These are phyloP conservation scores for Chrysochloris asiatica DNA, from an alignment of 2,113 vertebrate species.

Conservation along the genomic window DNA sequence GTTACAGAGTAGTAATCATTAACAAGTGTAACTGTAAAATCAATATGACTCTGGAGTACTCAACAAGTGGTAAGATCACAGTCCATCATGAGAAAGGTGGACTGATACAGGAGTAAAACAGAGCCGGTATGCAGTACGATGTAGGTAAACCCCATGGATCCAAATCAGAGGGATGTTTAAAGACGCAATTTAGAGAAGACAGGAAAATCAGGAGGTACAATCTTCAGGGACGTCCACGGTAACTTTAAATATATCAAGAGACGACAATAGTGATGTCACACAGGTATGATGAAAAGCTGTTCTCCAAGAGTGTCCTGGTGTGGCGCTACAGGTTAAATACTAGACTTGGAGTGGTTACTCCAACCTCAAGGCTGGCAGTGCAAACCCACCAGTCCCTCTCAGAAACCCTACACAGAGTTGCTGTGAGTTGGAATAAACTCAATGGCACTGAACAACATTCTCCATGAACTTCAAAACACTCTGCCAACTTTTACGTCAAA, in stretches of 20 bases:
- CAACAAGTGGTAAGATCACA: constrained; percentile 76
- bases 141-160: constrained; percentile 73
- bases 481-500: constrained; percentile 16
- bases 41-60: constrained; percentile 70
- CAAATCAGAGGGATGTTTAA: constrained; percentile 72
- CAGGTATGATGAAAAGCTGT: background rate
- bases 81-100: constrained; percentile 76
- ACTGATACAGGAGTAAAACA: constrained; percentile 78
- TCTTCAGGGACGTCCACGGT: constrained; percentile 67
- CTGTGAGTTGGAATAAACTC: no score
- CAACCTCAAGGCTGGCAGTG: no score
- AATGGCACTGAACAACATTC: no score
- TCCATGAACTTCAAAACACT: no score
- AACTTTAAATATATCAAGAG: constrained; percentile 25
- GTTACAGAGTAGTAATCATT: constrained; percentile 60
- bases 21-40: constrained; percentile 76
- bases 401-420: no score
- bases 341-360: no score
- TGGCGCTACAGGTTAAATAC: no score
- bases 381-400: no score
- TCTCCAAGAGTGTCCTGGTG: constrained; percentile 30
- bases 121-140: constrained; percentile 65
- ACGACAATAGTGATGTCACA: background rate
- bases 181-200: constrained; percentile 75
- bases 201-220: constrained; percentile 71